Conservation (phyloP, 1,140 invertebrate species). For the Drosophila ohnishii region DNA sequence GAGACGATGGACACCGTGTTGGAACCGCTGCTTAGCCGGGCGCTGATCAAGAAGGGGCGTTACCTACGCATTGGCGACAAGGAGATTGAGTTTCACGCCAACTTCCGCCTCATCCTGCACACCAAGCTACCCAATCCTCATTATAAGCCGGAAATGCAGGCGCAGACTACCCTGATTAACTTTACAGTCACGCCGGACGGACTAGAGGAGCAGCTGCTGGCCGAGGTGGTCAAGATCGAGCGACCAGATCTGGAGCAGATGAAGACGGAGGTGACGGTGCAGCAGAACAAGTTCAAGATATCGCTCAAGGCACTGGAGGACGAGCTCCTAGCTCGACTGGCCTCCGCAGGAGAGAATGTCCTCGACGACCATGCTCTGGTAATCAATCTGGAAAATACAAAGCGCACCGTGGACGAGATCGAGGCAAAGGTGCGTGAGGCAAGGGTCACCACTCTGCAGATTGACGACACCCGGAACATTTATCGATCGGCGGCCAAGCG, state of each 20-base stretch:
- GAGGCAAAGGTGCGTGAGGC: constrained; percentile 94
- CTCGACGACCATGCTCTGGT: constrained; percentile 95
- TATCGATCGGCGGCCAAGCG: constrained; percentile 94
- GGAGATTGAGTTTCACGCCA: constrained; percentile 93
- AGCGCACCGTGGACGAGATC: constrained; percentile 95
- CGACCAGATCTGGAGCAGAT: constrained; percentile 94
- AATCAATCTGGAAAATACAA: constrained; percentile 96
- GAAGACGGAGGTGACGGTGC: constrained; percentile 91
- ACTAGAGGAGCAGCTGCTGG: constrained; percentile 96
- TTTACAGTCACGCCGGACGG: constrained; percentile 97
- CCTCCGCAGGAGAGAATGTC: constrained; percentile 95
- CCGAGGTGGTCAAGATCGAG: constrained; percentile 97
- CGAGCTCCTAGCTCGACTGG: constrained; percentile 92
- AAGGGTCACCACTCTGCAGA: constrained; percentile 92
- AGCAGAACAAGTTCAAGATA: constrained; percentile 98
- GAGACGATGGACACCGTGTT: constrained; percentile 95
- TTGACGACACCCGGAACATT: constrained; percentile 94
- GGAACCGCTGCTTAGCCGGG: constrained; percentile 93
- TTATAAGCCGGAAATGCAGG: constrained; percentile 98
- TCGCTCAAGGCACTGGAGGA: constrained; percentile 95
- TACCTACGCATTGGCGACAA: constrained; percentile 93
- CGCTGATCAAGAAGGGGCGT: constrained; percentile 93
- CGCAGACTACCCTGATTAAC: constrained; percentile 97
- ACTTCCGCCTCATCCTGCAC: constrained; percentile 94
- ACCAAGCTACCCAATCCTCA: constrained; percentile 98